These are phyloP conservation scores for Egretta garzetta DNA, from an alignment of 2,113 vertebrate genomes.

Conservation along the genomic window DNA sequence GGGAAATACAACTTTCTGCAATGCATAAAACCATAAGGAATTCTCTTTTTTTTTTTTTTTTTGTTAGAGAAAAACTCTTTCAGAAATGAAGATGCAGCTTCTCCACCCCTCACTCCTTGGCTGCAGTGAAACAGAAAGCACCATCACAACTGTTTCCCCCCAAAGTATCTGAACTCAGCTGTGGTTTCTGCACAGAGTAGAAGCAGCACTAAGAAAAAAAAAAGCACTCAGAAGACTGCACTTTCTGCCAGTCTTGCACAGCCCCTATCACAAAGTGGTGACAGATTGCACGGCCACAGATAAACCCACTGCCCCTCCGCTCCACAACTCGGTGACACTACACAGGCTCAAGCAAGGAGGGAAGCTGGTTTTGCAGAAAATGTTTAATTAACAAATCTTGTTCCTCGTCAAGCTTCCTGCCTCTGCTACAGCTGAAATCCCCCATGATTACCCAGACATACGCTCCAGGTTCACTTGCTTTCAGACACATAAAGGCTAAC, in stretches of 20 bases:
- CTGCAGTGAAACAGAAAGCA: neutral
- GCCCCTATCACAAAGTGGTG: neutral
- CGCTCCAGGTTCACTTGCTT: neutral
- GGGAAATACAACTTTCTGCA: neutral
- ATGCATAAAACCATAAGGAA: neutral
- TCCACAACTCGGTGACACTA: neutral
- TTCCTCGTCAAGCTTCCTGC: neutral
- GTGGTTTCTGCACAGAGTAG: neutral
- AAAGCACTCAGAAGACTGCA: neutral
- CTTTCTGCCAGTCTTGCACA: neutral
- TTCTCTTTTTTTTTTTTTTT: no score
- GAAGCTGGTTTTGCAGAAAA: neutral
- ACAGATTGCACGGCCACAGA: fast-evolving
- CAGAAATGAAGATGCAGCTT: neutral
- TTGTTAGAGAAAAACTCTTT: neutral
- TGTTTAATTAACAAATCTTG: neutral
- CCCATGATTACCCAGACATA: neutral
- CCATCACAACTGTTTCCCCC: neutral
- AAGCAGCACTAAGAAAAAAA: neutral
- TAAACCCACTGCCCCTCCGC: neutral
- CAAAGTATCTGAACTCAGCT: neutral
- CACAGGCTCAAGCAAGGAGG: neutral
- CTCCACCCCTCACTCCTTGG: neutral
- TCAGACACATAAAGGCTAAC: neutral
- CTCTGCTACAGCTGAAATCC: neutral